Evolutionary conservation across 2,888 invertebrate genomes (phyloP).

Genomic region (Coremacera marginata): DNA sequence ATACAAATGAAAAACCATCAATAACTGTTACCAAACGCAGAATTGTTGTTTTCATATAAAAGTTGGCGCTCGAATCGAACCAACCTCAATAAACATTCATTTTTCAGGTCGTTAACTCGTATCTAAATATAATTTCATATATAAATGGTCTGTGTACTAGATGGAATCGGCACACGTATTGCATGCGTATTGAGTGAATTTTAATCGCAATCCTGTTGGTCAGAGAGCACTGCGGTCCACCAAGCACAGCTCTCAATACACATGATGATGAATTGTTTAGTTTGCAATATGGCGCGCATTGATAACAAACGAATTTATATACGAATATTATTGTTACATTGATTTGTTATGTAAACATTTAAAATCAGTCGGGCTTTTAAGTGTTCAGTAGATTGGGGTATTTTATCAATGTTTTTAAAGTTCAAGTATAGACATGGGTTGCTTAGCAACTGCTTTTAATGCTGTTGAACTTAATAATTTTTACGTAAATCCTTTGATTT

Average conservation of each 20-base stretch:
- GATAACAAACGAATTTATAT: neutral
- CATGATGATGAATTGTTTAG: neutral
- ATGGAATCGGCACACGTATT: neutral
- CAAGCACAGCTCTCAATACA: neutral
- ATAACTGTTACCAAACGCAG: neutral
- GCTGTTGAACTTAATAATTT: neutral
- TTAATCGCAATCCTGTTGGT: conserved; percentile 13
- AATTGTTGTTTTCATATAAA: no score
- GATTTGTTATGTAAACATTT: neutral
- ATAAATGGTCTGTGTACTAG: neutral
- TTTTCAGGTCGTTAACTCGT: conserved; percentile 29
- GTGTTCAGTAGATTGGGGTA: no score
- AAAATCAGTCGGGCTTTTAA: neutral
- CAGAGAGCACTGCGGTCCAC: conserved; percentile 21
- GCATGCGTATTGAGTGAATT: neutral
- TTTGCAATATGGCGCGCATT: conserved; percentile 23
- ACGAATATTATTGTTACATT: no score
- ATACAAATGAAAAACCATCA: neutral
- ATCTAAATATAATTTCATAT: conserved; percentile 7
- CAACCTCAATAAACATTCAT: neutral
- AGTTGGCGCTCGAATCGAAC: neutral
- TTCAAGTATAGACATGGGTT: no score
- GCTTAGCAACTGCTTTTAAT: neutral
- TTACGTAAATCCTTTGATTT: neutral
- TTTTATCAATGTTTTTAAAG: no score